Percentiles rank a stretch among this genome's conserved stretches.
phyloP scores from a whole-genome alignment of 2,888 invertebrate genomes.

The Acleris sparsana region DNA sequence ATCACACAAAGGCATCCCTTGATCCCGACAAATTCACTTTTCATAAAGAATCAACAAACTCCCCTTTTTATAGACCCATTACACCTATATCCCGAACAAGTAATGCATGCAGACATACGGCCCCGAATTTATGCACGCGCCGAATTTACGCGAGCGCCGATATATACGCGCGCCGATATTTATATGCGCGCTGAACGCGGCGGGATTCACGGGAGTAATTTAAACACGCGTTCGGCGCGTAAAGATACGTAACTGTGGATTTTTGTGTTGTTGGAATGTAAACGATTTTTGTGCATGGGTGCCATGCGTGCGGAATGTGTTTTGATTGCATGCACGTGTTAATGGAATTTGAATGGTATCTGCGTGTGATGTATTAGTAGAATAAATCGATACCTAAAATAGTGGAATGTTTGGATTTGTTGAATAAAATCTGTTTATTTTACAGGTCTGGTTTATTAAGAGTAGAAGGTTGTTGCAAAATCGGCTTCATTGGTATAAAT shows the following conservation, averaged over 20 bases:
- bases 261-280: slow-evolving; percentile 5
- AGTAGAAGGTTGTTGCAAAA: too few species aligned
- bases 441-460: too few species aligned
- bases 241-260: neutral
- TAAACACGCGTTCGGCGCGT: neutral
- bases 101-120: slow-evolving; percentile 2
- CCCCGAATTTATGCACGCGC: slow-evolving; percentile 12
- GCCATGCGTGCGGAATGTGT: neutral
- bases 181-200: neutral
- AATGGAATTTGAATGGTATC: neutral
- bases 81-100: neutral
- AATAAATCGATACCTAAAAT: neutral
- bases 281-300: neutral
- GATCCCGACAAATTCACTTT: neutral
- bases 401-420: too few species aligned
- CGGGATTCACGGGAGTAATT: slow-evolving; percentile 12
- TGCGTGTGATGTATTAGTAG: neutral
- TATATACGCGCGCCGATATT: slow-evolving; percentile 12
- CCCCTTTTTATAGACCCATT: slow-evolving; percentile 4
- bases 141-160: slow-evolving; percentile 10
- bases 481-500: too few species aligned
- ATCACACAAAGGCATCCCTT: neutral
- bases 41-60: neutral
- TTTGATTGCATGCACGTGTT: neutral
- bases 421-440: too few species aligned